These are phyloP conservation scores for Pelobates fuscus DNA, from an alignment of 2,113 vertebrate genomes.

Conservation along the genomic window DNA sequence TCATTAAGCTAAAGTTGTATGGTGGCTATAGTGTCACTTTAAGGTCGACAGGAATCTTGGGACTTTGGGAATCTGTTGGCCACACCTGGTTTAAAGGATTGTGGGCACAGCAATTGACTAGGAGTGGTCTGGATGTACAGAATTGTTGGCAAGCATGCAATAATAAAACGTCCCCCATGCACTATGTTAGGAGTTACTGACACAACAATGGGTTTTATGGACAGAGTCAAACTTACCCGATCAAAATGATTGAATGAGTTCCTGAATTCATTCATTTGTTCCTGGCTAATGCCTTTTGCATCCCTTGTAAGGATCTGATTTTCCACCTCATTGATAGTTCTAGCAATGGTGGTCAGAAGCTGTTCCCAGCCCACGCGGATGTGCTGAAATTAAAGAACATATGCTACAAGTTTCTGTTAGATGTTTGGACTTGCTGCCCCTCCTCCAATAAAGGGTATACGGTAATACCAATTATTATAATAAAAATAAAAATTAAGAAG, in stretches of 20 bases:
- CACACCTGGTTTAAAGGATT: too few relatives aligned
- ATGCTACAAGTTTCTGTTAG: too few relatives aligned
- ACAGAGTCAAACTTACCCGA: conserved; percentile 79
- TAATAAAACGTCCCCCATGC: not conserved
- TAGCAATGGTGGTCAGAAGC: conserved; percentile 94
- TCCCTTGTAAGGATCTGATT: conserved; percentile 98
- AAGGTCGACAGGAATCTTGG: too few relatives aligned
- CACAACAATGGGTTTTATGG: not conserved
- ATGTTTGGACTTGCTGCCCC: too few relatives aligned
- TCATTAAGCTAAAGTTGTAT: too few relatives aligned
- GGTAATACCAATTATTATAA: not conserved
- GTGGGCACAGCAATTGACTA: too few relatives aligned
- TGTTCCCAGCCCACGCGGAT: conserved; percentile 99
- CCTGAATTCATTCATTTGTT: conserved; percentile 97
- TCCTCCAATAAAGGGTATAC: not conserved
- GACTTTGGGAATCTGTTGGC: too few relatives aligned
- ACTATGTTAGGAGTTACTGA: not conserved
- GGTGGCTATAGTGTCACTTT: too few relatives aligned
- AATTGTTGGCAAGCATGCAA: too few relatives aligned
- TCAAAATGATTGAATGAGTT: conserved; percentile 99
- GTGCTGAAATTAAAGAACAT: conserved; percentile 76
- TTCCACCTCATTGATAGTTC: conserved; percentile 97
- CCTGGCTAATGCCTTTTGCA: conserved; percentile 98
- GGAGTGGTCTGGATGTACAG: too few relatives aligned
- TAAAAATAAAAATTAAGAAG: too few relatives aligned